Evolutionary conservation across 2,113 vertebrate species (phyloP), one percentile per base, ranked within the genome.

Genomic region (Oenanthe oenanthe): DNA sequence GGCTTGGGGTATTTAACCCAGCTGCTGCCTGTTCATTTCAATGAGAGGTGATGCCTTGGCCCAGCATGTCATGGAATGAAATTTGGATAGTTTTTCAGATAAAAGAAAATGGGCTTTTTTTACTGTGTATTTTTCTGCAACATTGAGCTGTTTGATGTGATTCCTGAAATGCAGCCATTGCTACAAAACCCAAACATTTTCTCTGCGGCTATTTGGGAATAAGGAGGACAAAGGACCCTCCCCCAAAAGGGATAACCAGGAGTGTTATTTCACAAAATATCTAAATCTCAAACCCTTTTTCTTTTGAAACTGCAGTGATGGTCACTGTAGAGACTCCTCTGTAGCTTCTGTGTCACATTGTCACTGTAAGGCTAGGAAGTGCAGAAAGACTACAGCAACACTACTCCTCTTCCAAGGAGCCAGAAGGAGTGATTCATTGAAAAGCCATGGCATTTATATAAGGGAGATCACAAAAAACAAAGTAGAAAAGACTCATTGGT

Each of bases 131-230:
- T 90, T 88, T 70, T 21, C 28, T 45, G 25, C n/a, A 28, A 36
- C 5, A 13, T 8, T 88, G 53, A 67, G 40, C 40, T 68, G 3
- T 76, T 80, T 34, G 65, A 40, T 65, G 26, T 1, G 4, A 36
- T 40, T 81, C 18, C 17, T 0, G 0, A 84, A 4, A 15, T 18
- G 21, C 54, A 80, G 63, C 32, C 15, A 5, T 21, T 51, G 29
- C 29, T 43, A 18, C 75, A 65, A n/a, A 78, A 34, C 19, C 9
- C 1, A 0, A 53, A 19, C 3, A 3, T 36, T 50, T 88, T 38
- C 43, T 0, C 0, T 51, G 4, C 0, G 0, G 7, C 18, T 54
- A 5, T 5, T 5, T 36, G 11, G 40, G 22, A 28, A 31, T 1
- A 34, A 9, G 31, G 42, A 40, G 53, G 18, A 45, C 21, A 42